These are phyloP conservation scores for Dryadula phaetusa DNA, from an alignment of 2,888 invertebrate species.

Conservation along the genomic window DNA sequence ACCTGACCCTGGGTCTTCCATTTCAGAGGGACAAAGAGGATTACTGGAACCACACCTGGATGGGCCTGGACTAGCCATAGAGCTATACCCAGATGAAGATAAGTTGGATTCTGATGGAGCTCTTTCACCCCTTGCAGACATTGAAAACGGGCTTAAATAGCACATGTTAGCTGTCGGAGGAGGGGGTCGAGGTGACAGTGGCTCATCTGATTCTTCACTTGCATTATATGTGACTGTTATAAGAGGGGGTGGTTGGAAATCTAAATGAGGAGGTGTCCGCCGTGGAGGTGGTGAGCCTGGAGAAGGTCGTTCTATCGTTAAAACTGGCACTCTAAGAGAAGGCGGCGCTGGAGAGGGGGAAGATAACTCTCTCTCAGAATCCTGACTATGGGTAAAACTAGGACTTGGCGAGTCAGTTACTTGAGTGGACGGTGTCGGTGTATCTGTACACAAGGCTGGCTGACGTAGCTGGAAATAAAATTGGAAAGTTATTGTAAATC, in stretches of 20 bases:
- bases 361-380: slow-evolving; percentile 74
- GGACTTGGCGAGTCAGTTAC: slow-evolving; percentile 79
- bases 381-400: slow-evolving; percentile 76
- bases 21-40: slow-evolving; percentile 90
- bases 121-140: slow-evolving; percentile 88
- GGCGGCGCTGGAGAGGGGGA: slow-evolving; percentile 78
- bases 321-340: slow-evolving; percentile 85
- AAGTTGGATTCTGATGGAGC: slow-evolving; percentile 93
- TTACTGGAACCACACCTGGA: slow-evolving; percentile 93
- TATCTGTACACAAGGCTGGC: slow-evolving; percentile 73
- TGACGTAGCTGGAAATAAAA: slow-evolving; percentile 79
- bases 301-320: slow-evolving; percentile 88
- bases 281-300: slow-evolving; percentile 86
- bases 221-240: slow-evolving; percentile 91
- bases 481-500: not conserved
- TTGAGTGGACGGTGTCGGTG: slow-evolving; percentile 76
- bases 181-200: slow-evolving; percentile 86
- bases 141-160: slow-evolving; percentile 91
- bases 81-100: slow-evolving; percentile 93
- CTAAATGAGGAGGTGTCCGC: slow-evolving; percentile 86
- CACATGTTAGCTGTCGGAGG: slow-evolving; percentile 86
- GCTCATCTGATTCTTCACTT: slow-evolving; percentile 91
- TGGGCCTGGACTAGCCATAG: slow-evolving; percentile 93
- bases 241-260: slow-evolving; percentile 87
- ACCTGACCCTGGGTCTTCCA: slow-evolving; percentile 88